Evolutionary conservation across 2,113 vertebrate species (phyloP), one percentile per base, ranked within the genome.

Genomic region (Isichthys henryi): DNA sequence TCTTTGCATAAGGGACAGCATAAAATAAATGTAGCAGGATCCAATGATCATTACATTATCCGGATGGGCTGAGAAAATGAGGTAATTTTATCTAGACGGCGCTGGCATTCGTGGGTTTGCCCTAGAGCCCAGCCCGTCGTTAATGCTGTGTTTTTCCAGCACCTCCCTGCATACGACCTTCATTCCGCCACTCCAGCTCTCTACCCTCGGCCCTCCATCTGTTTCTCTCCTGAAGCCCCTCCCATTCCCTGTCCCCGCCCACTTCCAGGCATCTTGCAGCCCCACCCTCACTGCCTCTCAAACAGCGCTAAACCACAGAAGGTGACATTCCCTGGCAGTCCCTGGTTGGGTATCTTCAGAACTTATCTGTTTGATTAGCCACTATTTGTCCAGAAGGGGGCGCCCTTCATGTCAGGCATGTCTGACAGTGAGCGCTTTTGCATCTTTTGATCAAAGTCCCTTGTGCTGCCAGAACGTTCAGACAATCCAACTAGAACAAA

Each of bases 121-220:
- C 19, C 45, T n/a, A 1, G 56, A 62, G 23, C n/a, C 23, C 45
- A 50, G 62, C 27, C 45, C 13, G 11, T 19, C 66, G 50, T 53
- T 27, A 46, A 5, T 3, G 13, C n/a, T 31, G n/a, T 49, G 43
- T 27, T 48, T 31, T 70, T 70, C 62, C 88, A 70, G 43, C 62
- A 88, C 87, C 87, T 88, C 62, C 35, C 39, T 31, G 62, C 15
- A 2, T n/a, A 49, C 49, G 88, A 77, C 21, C 88, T 80, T 88
- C 88, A 88, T n/a, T 77, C 88, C 6, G 66, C 48, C 77, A 66
- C 87, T 74, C 27, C 58, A 39, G 15, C 85, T 87, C 27, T 7
- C 11, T 87, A 53, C 48, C 49, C 85, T 56, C 17, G 7, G 85
- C 85, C 50, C 23, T 56, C 85, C 82, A 84, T 84, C 82, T 48